Base-by-base conservation (phyloP, 2,113 vertebrate species). In the cattle (Bos taurus) region DNA sequence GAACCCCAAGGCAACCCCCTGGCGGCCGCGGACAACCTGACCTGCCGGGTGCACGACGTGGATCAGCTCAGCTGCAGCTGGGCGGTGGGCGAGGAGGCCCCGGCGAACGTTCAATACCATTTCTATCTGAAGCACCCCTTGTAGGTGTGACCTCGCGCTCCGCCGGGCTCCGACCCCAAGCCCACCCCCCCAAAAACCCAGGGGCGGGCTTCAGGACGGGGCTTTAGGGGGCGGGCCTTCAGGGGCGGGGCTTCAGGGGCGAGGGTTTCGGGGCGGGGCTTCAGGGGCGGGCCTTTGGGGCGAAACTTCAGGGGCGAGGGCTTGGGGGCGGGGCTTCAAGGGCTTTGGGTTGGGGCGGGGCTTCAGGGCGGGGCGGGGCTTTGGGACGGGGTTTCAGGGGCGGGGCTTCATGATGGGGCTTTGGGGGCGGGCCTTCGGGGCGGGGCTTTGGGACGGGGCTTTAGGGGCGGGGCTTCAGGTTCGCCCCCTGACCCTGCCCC, bases 111-210 rank as follows among this genome's bases (percentile, higher is more conserved):
- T 1, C 95, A 81, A 3, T 96, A 96, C 3, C 2, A 0, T 2
- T n/a, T 94, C 1, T 52, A 52, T 50, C 0, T 78, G 81, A 2
- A n/a, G 48, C 1, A n/a, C 0, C 0, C 1, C 2, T 0, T 0
- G 95, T 96, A 52, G 25, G 91, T 33, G 48, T 23, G 15, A 7
- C 10, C 21, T 0, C 0, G 0, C 19, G 56, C 33, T 1, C 1
- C 60, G 30, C 62, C 0, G 2, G 8, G 64, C 64, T 19, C 33
- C 3, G 16, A 0, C 15, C 16, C 33, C 64, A 10, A n/a, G 16
- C 16, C 33, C 16, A 7, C n/a, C n/a, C 16, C 26, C 7, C 1
- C 14, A 8, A 17, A 17, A 0, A 9, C 33, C 33, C 33, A 36
- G 33, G 26, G 2, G 36, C 0, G 0, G 17, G n/a, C 33, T 33